These are phyloP conservation scores for Stramonita haemastoma DNA, from an alignment of 2,888 invertebrate genomes.

Conservation along the genomic window DNA sequence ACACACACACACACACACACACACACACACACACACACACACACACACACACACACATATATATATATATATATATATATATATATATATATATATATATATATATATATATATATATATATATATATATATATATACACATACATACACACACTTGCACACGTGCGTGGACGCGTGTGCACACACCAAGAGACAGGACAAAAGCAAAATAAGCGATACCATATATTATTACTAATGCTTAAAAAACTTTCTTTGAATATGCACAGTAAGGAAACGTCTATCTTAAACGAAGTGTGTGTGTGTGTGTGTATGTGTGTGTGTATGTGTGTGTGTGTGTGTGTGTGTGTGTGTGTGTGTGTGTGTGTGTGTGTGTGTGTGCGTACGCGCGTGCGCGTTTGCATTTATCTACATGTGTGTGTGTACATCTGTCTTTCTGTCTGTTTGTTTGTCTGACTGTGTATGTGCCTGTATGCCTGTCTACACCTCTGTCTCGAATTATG, in stretches of 20 bases:
- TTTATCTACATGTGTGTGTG: background rate
- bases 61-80: background rate
- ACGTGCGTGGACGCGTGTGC: background rate
- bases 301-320: too few relatives aligned
- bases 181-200: background rate
- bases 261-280: background rate
- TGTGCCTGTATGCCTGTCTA: background rate
- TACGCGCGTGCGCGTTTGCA: background rate
- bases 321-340: too few relatives aligned
- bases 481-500: too few relatives aligned
- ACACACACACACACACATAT: background rate
- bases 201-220: background rate
- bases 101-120: background rate
- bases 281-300: too few relatives aligned
- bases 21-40: background rate
- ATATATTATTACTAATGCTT: background rate
- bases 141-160: conserved; percentile 1
- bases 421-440: background rate
- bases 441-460: background rate
- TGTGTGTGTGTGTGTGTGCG: background rate
- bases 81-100: too few relatives aligned
- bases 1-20: background rate
- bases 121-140: background rate
- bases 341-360: too few relatives aligned
- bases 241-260: background rate